phyloP scores from a whole-genome alignment of 2,888 invertebrate genomes.

The Eucriotettix oculatus region DNA sequence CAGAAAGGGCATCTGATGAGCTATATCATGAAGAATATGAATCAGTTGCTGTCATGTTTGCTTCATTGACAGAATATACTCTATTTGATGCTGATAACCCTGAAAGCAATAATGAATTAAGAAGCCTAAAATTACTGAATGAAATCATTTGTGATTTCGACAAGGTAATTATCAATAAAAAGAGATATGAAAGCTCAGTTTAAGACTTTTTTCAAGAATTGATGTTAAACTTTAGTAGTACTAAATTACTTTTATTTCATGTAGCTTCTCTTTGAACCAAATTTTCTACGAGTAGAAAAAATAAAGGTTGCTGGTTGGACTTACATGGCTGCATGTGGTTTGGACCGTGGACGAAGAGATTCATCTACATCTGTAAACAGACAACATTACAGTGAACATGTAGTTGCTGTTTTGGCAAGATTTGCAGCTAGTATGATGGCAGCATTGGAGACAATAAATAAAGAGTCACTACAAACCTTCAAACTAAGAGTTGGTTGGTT shows the following conservation, averaged over 20 bases:
- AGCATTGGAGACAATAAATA: slow-evolving; percentile 40
- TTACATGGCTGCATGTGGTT: slow-evolving; percentile 92
- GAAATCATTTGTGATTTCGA: slow-evolving; percentile 89
- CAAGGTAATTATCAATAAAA: slow-evolving; percentile 35
- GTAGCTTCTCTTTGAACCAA: slow-evolving; percentile 44
- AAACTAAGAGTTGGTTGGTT: slow-evolving; percentile 53
- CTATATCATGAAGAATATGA: slow-evolving; percentile 79
- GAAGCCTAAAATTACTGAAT: slow-evolving; percentile 59
- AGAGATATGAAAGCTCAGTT: no score
- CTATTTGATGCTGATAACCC: slow-evolving; percentile 40
- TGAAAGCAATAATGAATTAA: slow-evolving; percentile 46
- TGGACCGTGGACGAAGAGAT: slow-evolving; percentile 54
- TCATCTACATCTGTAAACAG: slow-evolving; percentile 23
- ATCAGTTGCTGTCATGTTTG: slow-evolving; percentile 90
- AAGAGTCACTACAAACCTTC: slow-evolving; percentile 39
- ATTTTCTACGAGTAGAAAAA: slow-evolving; percentile 66
- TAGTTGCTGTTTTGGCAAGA: slow-evolving; percentile 42
- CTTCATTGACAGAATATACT: slow-evolving; percentile 72
- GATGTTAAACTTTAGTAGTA: no score
- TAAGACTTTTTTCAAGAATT: no score
- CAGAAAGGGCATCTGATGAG: slow-evolving; percentile 47
- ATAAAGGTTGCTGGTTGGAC: slow-evolving; percentile 94
- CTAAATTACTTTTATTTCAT: slow-evolving; percentile 3
- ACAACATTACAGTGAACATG: slow-evolving; percentile 19
- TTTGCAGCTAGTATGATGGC: slow-evolving; percentile 60